Conservation (phyloP, 2,888 invertebrate species). For the Podabrus alpinus region DNA sequence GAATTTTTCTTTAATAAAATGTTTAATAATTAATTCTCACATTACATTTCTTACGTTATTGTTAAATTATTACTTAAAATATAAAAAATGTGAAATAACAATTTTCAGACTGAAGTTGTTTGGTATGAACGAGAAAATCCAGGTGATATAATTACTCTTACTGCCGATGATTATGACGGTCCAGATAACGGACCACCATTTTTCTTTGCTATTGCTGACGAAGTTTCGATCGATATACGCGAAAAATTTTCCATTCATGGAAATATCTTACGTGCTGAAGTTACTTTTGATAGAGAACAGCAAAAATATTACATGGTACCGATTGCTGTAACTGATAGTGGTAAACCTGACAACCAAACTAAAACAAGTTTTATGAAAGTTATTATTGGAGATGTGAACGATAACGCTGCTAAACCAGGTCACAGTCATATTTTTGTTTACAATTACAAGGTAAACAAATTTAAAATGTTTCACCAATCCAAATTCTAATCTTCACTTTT, state of each 20-base stretch:
- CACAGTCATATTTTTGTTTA: constrained; percentile 91
- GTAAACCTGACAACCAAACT: constrained; percentile 66
- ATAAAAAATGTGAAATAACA: neutral
- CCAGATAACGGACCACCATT: constrained; percentile 87
- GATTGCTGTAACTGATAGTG: constrained; percentile 87
- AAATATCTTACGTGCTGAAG: constrained; percentile 71
- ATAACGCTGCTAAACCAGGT: constrained; percentile 87
- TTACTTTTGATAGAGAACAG: constrained; percentile 83
- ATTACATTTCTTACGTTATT: too few relatives aligned
- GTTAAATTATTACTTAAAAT: neutral
- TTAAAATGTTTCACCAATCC: neutral
- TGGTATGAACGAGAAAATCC: constrained; percentile 81
- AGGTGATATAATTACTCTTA: constrained; percentile 66
- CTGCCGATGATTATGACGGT: constrained; percentile 81
- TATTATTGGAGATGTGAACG: constrained; percentile 93
- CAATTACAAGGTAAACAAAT: constrained; percentile 75
- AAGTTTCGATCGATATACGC: constrained; percentile 70
- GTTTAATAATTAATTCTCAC: too few relatives aligned
- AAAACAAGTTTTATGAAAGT: constrained; percentile 84
- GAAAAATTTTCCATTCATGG: constrained; percentile 72
- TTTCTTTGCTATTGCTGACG: constrained; percentile 68
- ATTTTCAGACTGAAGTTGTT: constrained; percentile 69
- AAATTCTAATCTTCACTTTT: constrained; percentile 23
- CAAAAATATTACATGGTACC: constrained; percentile 87
- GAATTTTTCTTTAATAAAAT: neutral